Base-by-base conservation (phyloP, 35 echinoderm and acorn worm genomes). In the Nesometra sesokonis region DNA sequence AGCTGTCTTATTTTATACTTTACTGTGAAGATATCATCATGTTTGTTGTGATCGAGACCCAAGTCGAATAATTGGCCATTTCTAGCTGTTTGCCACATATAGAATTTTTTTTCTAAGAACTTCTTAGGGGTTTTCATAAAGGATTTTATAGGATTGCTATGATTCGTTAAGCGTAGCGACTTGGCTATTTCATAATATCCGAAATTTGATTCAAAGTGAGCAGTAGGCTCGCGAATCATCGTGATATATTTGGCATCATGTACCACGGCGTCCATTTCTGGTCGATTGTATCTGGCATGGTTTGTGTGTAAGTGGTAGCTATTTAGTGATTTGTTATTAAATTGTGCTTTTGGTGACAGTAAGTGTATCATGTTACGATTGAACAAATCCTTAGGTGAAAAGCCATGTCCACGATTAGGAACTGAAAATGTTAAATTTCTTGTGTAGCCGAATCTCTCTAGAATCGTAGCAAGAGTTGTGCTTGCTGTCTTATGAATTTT, bases 21-120 rank as follows among this genome's bases (percentile, higher is more conserved):
- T n/a, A 89, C 82, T 11, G 76, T 52, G 19, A 27, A 57, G 27
- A 34, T 77, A 30, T 86, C 77, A 0, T 92, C 88, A 32, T 88
- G 82, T 43, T 85, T 39, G 15, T 85, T 78, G 30, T 80, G 82
- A 29, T 92, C 87, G 9, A 95, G 52, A 0, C 93, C 93, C 1
- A 95, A 85, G 35, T 87, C 85, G 31, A 86, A 92, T 9, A 95
- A 46, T 30, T 95, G 93, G 23, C 91, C 87, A 67, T 92, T 95
- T 11, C 84, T 80, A 33, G 35, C 77, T 32, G 78, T 76, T 17
- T 86, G 31, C 15, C 77, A 88, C 31, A 52, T 84, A 19, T 86
- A 77, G 35, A 76, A 77, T 11, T 34, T 84, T 15, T 87, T 27
- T 21, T 46, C 57, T 13, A 84, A 34, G n/a, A n/a, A n/a, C 13